A percentile compares a stretch with the other conserved stretches of the same genome.
phyloP scores from a whole-genome alignment of 1,140 invertebrate species.

The Chironomus tepperi region DNA sequence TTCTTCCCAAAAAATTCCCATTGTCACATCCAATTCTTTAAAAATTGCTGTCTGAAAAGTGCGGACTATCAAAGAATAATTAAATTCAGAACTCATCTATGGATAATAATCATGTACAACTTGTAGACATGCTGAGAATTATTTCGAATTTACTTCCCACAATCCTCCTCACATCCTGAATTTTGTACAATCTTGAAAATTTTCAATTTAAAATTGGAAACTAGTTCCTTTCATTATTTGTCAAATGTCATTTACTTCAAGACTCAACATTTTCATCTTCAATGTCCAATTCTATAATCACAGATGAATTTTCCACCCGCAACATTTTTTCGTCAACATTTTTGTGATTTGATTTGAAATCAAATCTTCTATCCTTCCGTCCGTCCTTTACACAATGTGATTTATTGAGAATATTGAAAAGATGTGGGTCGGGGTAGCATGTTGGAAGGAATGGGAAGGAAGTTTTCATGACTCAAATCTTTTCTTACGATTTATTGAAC shows the following conservation, averaged over 20 bases:
- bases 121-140: background rate
- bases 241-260: background rate
- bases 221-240: background rate
- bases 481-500: background rate
- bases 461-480: background rate
- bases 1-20: too few species aligned
- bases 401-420: too few species aligned
- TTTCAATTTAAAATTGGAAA: background rate
- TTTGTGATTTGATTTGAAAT: too few species aligned
- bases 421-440: too few species aligned
- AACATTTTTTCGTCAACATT: too few species aligned
- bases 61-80: background rate
- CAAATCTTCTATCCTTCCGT: too few species aligned
- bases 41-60: background rate
- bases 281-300: background rate
- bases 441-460: too few species aligned
- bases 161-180: background rate
- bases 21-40: too few species aligned
- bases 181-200: background rate
- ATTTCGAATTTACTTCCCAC: background rate
- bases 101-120: conserved; percentile 12
- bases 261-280: background rate
- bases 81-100: background rate
- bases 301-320: too few species aligned
- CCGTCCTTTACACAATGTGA: too few species aligned